A percentile compares a stretch with the other conserved stretches of the same genome.
Evolutionary conservation across 2,888 invertebrate species (phyloP).

Genomic region (Trichogramma evanescens): DNA sequence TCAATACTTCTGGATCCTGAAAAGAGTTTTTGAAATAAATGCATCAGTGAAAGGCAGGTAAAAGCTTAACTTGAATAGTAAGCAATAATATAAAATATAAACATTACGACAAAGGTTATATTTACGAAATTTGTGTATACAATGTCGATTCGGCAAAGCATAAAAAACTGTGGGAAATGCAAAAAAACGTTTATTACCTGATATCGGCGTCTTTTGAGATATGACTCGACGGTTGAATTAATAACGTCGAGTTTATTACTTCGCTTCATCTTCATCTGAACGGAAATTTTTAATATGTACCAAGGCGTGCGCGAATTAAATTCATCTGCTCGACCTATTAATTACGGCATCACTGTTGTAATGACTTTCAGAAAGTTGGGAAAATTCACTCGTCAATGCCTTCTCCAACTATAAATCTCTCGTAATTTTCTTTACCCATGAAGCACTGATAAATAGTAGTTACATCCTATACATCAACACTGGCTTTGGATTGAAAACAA

Average conservation of each 20-base stretch:
- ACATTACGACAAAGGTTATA: neutral
- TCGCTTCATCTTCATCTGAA: constrained; percentile 54
- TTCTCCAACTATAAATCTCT: too few relatives aligned
- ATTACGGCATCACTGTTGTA: too few relatives aligned
- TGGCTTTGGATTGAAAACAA: too few relatives aligned
- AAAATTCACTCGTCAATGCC: too few relatives aligned
- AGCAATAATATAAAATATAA: neutral
- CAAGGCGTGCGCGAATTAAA: too few relatives aligned
- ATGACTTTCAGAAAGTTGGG: too few relatives aligned
- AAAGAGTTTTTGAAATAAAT: neutral
- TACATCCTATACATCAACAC: too few relatives aligned
- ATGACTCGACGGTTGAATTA: constrained; percentile 60
- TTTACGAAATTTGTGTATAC: neutral
- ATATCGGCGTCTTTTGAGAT: constrained; percentile 64
- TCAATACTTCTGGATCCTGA: constrained; percentile 59
- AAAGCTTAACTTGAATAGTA: neutral
- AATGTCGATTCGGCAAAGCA: neutral
- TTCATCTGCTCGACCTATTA: too few relatives aligned
- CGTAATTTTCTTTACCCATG: too few relatives aligned
- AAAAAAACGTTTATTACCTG: constrained; percentile 47
- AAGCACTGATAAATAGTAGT: too few relatives aligned
- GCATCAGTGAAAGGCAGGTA: constrained; percentile 6
- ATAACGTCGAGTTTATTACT: constrained; percentile 62
- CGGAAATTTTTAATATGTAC: neutral
- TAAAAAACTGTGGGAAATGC: constrained; percentile 7